Evolutionary conservation across 2,888 invertebrate genomes (phyloP).

Genomic region (Baronia brevicornis): DNA sequence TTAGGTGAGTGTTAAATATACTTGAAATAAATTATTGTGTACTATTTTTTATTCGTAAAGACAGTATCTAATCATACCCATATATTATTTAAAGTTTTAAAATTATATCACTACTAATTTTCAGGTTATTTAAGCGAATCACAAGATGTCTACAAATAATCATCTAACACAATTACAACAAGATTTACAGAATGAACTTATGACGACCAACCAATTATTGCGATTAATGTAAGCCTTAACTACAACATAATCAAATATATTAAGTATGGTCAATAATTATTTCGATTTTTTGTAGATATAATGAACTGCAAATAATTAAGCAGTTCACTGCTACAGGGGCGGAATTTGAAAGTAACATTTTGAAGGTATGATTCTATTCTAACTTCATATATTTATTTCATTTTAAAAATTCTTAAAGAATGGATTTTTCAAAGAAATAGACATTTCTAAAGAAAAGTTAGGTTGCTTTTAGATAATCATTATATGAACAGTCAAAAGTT

Average conservation of each 20-base stretch:
- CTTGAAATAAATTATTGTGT: no score
- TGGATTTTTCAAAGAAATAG: no score
- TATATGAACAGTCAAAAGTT: no score
- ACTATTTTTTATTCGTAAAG: no score
- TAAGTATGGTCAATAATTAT: neutral
- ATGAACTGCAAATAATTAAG: constrained; percentile 51
- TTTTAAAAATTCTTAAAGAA: neutral
- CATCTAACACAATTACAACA: constrained; percentile 32
- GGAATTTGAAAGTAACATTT: constrained; percentile 45
- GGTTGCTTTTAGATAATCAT: no score
- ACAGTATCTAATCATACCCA: no score
- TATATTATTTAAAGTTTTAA: no score
- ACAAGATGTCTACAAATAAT: constrained; percentile 26
- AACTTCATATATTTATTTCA: neutral
- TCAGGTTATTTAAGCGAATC: no score
- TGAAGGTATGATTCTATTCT: constrained; percentile 37
- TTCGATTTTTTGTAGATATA: constrained; percentile 35
- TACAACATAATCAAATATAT: neutral
- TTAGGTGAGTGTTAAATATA: no score
- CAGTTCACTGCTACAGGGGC: constrained; percentile 42
- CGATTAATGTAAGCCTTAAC: constrained; percentile 42
- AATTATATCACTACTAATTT: no score
- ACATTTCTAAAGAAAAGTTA: no score
- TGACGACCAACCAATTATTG: constrained; percentile 52
- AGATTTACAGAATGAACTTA: constrained; percentile 57